phyloP scores from a whole-genome alignment of 2,888 invertebrate species.

The Agrochola litura region DNA sequence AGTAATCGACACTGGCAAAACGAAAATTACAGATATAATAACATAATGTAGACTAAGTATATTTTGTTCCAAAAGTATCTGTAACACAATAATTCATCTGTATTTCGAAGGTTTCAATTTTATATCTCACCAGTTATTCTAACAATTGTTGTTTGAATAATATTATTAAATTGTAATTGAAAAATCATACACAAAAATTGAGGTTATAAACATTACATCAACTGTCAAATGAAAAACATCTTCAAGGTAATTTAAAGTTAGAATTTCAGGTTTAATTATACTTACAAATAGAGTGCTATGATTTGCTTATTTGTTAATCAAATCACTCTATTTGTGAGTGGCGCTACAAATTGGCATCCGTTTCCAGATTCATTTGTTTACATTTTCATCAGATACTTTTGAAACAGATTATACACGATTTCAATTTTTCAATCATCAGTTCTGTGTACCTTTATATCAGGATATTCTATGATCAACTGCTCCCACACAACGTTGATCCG shows the following conservation, averaged over 20 bases:
- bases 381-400: neutral
- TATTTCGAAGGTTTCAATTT: neutral
- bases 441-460: constrained; percentile 91
- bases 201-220: neutral
- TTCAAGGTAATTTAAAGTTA: neutral
- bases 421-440: neutral
- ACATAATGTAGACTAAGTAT: neutral
- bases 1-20: constrained; percentile 88
- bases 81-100: neutral
- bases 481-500: constrained; percentile 93
- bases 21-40: constrained; percentile 34
- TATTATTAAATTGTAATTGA: neutral
- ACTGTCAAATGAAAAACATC: neutral
- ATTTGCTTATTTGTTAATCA: no score
- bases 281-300: neutral
- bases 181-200: neutral
- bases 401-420: neutral
- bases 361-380: neutral
- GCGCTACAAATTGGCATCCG: neutral
- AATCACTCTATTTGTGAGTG: neutral
- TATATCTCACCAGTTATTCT: neutral
- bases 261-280: neutral
- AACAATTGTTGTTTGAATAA: neutral
- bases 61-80: neutral
- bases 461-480: constrained; percentile 86